Conservation (phyloP, 2,797 vertebrate species). For the Scleropages formosus region DNA sequence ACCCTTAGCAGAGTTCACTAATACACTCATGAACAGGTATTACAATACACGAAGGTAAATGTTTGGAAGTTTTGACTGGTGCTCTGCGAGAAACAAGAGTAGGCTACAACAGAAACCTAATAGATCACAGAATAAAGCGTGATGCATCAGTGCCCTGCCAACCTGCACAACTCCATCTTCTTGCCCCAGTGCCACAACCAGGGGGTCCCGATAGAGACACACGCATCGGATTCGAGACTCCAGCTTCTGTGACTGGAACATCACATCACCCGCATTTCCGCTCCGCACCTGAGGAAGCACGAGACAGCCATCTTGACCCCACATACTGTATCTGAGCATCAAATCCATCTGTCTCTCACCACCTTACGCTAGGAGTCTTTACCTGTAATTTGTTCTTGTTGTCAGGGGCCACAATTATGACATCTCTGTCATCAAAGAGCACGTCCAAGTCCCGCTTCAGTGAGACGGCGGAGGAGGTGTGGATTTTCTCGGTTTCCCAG, state of each 20-base stretch:
- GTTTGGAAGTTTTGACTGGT: background rate
- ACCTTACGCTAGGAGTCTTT: background rate
- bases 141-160: constrained; percentile 22
- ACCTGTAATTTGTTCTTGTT: constrained; percentile 85
- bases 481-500: constrained; percentile 90
- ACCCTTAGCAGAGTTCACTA: constrained; percentile 9
- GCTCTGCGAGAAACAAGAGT: background rate
- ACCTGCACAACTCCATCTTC: constrained; percentile 79
- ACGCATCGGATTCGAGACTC: constrained; percentile 77
- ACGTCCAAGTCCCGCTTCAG: constrained; percentile 88
- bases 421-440: constrained; percentile 68
- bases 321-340: too few relatives aligned
- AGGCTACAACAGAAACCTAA: background rate
- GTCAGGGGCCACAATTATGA: constrained; percentile 80
- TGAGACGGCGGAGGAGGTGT: constrained; percentile 78
- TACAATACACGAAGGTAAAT: background rate
- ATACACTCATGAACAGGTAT: background rate
- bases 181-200: constrained; percentile 71
- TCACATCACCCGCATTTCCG: constrained; percentile 67
- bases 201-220: constrained; percentile 69
- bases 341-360: background rate
- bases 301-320: background rate
- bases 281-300: constrained; percentile 71
- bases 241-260: constrained; percentile 74
- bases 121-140: background rate